These are phyloP conservation scores for Oriolus oriolus DNA, from an alignment of 2,113 vertebrate genomes.

Conservation along the genomic window DNA sequence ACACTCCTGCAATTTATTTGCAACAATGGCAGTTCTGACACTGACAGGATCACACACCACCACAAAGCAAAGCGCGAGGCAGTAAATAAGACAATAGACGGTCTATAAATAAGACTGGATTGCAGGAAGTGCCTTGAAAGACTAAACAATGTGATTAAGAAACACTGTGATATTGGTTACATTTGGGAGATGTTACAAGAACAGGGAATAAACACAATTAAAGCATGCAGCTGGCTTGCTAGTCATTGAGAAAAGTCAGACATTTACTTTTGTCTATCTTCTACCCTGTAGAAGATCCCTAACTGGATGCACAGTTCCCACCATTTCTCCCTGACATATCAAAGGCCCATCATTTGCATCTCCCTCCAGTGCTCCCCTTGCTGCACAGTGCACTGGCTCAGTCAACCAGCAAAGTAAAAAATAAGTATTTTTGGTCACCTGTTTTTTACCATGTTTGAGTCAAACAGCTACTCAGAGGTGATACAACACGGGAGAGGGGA, in stretches of 20 bases:
- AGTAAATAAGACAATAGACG: neutral
- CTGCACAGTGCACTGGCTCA: neutral
- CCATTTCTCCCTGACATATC: neutral
- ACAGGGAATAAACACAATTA: neutral
- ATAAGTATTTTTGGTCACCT: neutral
- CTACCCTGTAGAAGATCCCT: neutral
- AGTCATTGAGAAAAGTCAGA: neutral
- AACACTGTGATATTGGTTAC: neutral
- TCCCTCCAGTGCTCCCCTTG: neutral
- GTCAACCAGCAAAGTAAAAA: neutral
- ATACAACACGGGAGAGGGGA: neutral
- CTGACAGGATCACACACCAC: neutral
- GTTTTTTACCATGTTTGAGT: neutral
- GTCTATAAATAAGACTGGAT: conserved; percentile 8
- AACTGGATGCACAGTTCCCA: fast-evolving
- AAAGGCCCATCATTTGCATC: neutral
- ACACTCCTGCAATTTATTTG: neutral
- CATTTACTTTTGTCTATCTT: neutral
- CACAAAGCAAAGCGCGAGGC: neutral
- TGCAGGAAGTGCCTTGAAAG: neutral
- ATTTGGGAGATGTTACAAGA: neutral
- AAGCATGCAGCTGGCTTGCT: neutral
- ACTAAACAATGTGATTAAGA: neutral
- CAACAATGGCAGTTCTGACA: neutral
- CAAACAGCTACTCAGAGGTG: neutral